Percentiles rank a stretch among this genome's conserved stretches.
These are phyloP conservation scores for Mesorhabditis sp. DNA, from an alignment of 2,888 invertebrate species.

Conservation along the genomic window DNA sequence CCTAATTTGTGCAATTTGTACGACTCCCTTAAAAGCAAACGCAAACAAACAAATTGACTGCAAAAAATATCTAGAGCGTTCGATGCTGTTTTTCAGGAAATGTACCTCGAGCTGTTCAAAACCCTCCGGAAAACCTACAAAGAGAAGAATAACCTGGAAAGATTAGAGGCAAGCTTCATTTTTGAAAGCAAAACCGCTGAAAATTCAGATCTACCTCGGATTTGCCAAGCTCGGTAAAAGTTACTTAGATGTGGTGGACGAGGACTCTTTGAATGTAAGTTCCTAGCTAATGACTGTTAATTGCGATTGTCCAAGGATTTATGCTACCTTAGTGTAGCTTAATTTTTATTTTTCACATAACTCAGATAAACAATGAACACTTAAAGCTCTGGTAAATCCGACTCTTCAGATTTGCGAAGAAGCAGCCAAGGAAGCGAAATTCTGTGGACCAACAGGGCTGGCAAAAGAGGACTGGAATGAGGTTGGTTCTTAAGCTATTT, in stretches of 20 bases:
- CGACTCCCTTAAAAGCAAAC: too few relatives aligned
- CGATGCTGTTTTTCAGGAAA: too few relatives aligned
- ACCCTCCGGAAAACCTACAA: conserved; percentile 35
- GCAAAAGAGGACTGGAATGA: conserved; percentile 38
- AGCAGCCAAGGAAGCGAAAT: conserved; percentile 40
- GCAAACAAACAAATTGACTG: too few relatives aligned
- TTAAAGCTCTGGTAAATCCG: conserved; percentile 6
- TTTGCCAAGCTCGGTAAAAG: conserved; percentile 38
- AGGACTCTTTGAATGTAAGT: conserved; percentile 37
- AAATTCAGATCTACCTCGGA: conserved; percentile 23
- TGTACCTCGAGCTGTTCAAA: conserved; percentile 33
- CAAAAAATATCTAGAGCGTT: too few relatives aligned
- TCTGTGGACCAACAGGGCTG: conserved; percentile 32
- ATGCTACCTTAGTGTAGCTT: neutral
- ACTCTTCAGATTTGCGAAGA: conserved; percentile 30
- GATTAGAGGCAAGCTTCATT: conserved; percentile 15
- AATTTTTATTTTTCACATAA: neutral
- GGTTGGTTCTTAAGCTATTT: neutral
- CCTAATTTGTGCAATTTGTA: too few relatives aligned
- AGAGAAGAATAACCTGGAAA: conserved; percentile 32
- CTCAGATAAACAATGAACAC: neutral
- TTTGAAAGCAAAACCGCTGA: neutral
- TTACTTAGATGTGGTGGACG: conserved; percentile 42
- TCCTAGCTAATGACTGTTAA: neutral
- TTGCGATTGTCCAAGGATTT: neutral